These are phyloP conservation scores for Trichomycterus rosablanca DNA, from an alignment of 2,113 vertebrate genomes.

Conservation along the genomic window DNA sequence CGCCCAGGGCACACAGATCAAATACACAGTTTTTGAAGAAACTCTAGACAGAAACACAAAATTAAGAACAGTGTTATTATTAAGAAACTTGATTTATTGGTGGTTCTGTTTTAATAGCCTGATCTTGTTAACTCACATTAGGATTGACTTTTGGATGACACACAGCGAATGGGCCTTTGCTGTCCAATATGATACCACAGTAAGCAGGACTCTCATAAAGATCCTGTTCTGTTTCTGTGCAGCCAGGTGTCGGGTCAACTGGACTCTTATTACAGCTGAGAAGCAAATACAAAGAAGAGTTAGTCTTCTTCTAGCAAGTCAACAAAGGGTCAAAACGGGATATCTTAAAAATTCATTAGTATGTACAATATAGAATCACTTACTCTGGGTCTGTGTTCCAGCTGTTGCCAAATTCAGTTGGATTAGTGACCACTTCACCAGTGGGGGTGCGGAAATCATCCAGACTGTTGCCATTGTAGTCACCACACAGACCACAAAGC, in stretches of 20 bases:
- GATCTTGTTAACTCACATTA: slow-evolving; percentile 53
- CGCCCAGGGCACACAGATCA: slow-evolving; percentile 69
- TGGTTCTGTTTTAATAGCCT: neutral
- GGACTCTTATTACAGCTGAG: slow-evolving; percentile 63
- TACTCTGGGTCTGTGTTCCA: slow-evolving; percentile 66
- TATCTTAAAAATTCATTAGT: no score
- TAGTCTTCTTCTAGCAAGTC: neutral
- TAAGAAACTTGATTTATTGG: neutral
- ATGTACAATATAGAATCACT: slow-evolving; percentile 30
- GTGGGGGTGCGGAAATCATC: slow-evolving; percentile 68
- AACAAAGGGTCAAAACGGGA: no score
- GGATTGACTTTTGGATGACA: slow-evolving; percentile 57
- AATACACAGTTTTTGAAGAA: slow-evolving; percentile 68
- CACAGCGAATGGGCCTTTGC: slow-evolving; percentile 55
- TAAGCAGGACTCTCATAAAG: slow-evolving; percentile 62
- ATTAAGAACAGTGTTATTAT: neutral
- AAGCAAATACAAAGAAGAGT: neutral
- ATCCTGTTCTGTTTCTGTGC: slow-evolving; percentile 57
- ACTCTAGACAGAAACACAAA: slow-evolving; percentile 46
- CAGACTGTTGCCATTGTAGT: slow-evolving; percentile 60
- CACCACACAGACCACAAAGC: slow-evolving; percentile 70
- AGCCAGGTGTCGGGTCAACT: slow-evolving; percentile 55
- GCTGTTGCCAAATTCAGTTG: slow-evolving; percentile 69
- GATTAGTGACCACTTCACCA: slow-evolving; percentile 52
- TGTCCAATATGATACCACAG: slow-evolving; percentile 61